Percentiles rank a stretch among this genome's conserved stretches.
Evolutionary conservation across 2,888 invertebrate species (phyloP).

Genomic region (Altica lythri): DNA sequence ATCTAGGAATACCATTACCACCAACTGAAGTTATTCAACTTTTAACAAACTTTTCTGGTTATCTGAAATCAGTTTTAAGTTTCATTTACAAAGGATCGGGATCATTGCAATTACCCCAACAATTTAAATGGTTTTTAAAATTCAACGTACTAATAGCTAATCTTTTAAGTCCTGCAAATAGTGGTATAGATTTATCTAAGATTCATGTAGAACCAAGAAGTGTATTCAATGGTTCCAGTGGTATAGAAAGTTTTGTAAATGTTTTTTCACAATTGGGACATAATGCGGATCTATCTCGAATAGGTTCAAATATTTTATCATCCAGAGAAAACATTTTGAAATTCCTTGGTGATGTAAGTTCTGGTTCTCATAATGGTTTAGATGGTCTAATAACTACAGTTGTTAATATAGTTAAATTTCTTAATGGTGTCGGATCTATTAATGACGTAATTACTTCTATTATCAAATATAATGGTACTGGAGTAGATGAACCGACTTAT

Average conservation of each 20-base stretch:
- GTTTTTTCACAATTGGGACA: slow-evolving; percentile 18
- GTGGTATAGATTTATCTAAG: slow-evolving; percentile 5
- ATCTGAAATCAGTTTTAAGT: slow-evolving; percentile 8
- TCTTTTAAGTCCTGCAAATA: slow-evolving; percentile 5
- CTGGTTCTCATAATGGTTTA: slow-evolving; percentile 24
- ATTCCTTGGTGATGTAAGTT: slow-evolving; percentile 15
- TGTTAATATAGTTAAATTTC: slow-evolving; percentile 6
- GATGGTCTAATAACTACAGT: slow-evolving; percentile 26
- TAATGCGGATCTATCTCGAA: slow-evolving; percentile 5
- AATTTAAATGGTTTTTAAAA: slow-evolving; percentile 7
- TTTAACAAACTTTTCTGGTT: background rate
- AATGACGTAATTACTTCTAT: slow-evolving; percentile 12
- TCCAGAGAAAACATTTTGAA: slow-evolving; percentile 16
- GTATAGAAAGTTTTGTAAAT: slow-evolving; percentile 20
- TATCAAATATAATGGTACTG: slow-evolving; percentile 16
- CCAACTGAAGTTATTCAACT: background rate
- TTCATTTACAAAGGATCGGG: slow-evolving; percentile 19
- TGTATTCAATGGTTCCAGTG: slow-evolving; percentile 15
- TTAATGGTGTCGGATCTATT: slow-evolving; percentile 3
- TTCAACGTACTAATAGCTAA: slow-evolving; percentile 16
- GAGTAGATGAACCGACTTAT: slow-evolving; percentile 7
- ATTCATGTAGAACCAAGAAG: background rate
- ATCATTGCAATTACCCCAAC: slow-evolving; percentile 6
- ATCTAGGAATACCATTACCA: background rate
- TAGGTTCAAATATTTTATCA: background rate